Conservation (phyloP, 2,797 vertebrate genomes). For the Lutra lutra region DNA sequence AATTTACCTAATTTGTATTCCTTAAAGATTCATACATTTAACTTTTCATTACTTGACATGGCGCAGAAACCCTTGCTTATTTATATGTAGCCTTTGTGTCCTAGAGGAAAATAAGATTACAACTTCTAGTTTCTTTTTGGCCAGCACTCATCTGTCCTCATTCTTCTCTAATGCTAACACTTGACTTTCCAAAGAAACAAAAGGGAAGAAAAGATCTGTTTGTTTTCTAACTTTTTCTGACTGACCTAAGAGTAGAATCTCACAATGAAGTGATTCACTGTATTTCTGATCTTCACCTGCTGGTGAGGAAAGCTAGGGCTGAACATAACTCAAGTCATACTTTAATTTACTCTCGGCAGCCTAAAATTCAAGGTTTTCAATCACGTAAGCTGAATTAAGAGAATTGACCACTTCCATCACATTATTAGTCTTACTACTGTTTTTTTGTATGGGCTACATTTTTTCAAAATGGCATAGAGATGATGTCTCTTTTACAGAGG, state of each 20-base stretch:
- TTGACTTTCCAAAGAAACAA: not conserved
- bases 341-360: not conserved
- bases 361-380: not conserved
- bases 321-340: not conserved
- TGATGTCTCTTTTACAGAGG: not conserved
- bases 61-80: not conserved
- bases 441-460: not conserved
- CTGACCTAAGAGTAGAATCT: not conserved
- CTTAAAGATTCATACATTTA: not conserved
- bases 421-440: not conserved
- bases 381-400: conserved; percentile 24
- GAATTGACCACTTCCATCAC: not conserved
- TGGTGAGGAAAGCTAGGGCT: not conserved
- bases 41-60: not conserved
- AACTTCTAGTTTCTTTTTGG: not conserved
- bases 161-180: not conserved
- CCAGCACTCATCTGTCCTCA: not conserved
- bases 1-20: not conserved
- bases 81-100: not conserved
- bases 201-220: not conserved
- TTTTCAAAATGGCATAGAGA: not conserved
- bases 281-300: not conserved
- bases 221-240: not conserved
- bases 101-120: not conserved
- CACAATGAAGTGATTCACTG: not conserved